Conservation (phyloP, 1,140 invertebrate species). For the Drosophila insularis region DNA sequence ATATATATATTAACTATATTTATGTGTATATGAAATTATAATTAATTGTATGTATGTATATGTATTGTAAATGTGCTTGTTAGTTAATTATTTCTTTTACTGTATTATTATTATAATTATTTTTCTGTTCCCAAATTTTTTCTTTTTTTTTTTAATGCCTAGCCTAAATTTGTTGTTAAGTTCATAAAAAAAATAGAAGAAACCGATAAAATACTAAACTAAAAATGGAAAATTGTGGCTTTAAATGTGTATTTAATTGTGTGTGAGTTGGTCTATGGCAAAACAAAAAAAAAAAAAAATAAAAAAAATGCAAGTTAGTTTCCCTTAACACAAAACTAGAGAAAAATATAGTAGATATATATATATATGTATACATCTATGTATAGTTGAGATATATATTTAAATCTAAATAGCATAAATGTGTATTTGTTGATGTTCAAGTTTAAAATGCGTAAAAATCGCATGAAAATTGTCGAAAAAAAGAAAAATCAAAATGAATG, state of each 20-base stretch:
- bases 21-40: neutral
- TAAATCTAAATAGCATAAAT: conserved; percentile 4
- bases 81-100: neutral
- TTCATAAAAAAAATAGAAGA: neutral
- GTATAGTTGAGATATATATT: neutral
- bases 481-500: neutral
- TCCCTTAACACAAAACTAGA: conserved; percentile 4
- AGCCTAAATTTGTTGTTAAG: conserved; percentile 2
- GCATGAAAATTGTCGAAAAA: too few relatives aligned
- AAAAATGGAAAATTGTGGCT: conserved; percentile 57
- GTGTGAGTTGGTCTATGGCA: conserved; percentile 7
- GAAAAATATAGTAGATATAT: conserved; percentile 5
- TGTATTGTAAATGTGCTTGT: conserved; percentile 16
- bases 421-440: conserved; percentile 3
- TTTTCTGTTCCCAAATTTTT: neutral
- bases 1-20: neutral
- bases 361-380: conserved; percentile 9
- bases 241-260: conserved; percentile 55
- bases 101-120: too few relatives aligned
- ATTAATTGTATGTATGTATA: neutral
- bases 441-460: conserved; percentile 1
- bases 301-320: neutral
- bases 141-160: conserved; percentile 13
- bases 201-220: conserved; percentile 10
- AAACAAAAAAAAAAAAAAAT: too few relatives aligned